Conservation (phyloP, 2,797 vertebrate genomes). For the Yasuhikotakia modesta region DNA sequence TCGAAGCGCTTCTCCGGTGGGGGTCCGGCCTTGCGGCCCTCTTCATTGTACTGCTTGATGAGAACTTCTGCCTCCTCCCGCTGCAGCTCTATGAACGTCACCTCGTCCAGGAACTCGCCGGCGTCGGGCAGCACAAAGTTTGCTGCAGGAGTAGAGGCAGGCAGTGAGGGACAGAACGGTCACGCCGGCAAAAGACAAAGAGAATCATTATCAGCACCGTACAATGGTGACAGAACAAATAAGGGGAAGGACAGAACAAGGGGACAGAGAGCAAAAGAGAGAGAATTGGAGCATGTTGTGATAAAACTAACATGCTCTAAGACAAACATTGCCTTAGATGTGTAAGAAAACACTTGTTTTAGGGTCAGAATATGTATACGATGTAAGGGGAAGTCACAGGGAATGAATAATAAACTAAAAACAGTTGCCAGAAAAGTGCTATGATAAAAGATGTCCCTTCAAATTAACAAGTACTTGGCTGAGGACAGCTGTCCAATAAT, state of each 20-base stretch:
- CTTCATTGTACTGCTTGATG: conserved; percentile 90
- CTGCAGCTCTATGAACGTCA: conserved; percentile 83
- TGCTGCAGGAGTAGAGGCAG: conserved; percentile 75
- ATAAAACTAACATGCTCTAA: conserved; percentile 47
- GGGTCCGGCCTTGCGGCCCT: conserved; percentile 86
- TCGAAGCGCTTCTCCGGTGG: conserved; percentile 91
- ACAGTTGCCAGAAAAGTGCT: conserved; percentile 60
- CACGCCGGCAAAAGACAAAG: conserved; percentile 77
- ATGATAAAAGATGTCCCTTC: conserved; percentile 19
- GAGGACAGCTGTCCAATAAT: conserved; percentile 3
- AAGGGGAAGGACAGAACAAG: conserved; percentile 42
- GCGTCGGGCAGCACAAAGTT: conserved; percentile 88
- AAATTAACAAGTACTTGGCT: neutral
- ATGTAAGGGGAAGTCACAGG: conserved; percentile 46
- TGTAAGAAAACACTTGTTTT: conserved; percentile 64
- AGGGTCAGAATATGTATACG: conserved; percentile 49
- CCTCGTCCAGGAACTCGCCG: conserved; percentile 88
- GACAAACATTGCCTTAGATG: conserved; percentile 60
- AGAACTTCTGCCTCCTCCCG: conserved; percentile 82
- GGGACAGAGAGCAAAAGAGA: conserved; percentile 35
- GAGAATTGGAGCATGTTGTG: conserved; percentile 40
- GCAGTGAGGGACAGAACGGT: conserved; percentile 77
- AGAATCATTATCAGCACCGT: conserved; percentile 69
- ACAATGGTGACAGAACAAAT: conserved; percentile 50
- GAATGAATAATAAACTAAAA: conserved; percentile 49